Evolutionary conservation across 2,113 vertebrate genomes (phyloP), one percentile per base, ranked within the genome.

Genomic region (Lampris incognitus): DNA sequence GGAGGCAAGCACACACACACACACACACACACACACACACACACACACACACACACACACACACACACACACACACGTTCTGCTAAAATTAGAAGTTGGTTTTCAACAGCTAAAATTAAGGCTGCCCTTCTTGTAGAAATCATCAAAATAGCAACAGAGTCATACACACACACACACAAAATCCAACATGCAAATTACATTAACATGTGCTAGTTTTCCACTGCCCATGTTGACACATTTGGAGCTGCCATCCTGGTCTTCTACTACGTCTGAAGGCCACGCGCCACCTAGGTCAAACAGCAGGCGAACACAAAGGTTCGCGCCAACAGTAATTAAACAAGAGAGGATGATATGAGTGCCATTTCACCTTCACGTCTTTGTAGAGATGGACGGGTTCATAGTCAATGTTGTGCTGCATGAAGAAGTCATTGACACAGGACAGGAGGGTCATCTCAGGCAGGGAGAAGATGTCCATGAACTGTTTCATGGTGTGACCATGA

Each of bases 401-500:
- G 86, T 99, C 98, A 1, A 99, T 97, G 84, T 97, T 99, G 94
- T 99, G 96, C 89, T 91, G 97, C 92, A 99, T 95, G 85, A 99
- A 99, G 91, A 98, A 96, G 38, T 99, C 97, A 1, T 97, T 99
- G 87, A 99, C 98, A 6, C 97, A 99, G 3, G 94, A 99, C 52
- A 99, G 93, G 37, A 99, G 95, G 0, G 94, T 96, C 97, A 99
- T 99, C 92, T 99, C 98, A 0, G 98, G 98, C 84, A 99, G 91
- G 7, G 98, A 99, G 94, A 99, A 99, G 70, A 99, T 99, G 87
- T 99, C 98, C 98, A 99, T 99, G 92, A 97, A 99, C 89, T 99
- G 98, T 66, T 99, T 99, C 97, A 99, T 97, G 55, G 96, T 96
- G 84, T 96, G 96, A 52, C 97, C 97, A 0, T 99, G 97, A 44